These are phyloP conservation scores for Limosa lapponica DNA, from an alignment of 2,797 vertebrate species.

Conservation along the genomic window DNA sequence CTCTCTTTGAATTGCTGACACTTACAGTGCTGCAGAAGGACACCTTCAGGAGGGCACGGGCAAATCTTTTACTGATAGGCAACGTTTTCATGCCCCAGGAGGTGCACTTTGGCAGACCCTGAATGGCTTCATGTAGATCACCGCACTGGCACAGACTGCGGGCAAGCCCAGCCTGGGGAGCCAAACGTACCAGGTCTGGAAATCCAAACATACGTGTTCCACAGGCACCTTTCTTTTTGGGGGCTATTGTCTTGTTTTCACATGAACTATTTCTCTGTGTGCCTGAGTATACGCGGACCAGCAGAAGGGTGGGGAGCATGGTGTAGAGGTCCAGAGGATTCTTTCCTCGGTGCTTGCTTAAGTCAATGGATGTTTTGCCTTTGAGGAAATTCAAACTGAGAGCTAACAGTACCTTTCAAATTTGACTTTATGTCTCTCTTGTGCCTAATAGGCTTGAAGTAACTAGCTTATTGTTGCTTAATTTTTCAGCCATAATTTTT, in stretches of 20 bases:
- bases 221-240: neutral
- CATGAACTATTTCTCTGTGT: neutral
- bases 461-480: neutral
- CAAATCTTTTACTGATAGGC: neutral
- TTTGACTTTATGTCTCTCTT: neutral
- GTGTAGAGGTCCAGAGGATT: neutral
- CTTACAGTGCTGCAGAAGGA: neutral
- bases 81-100: neutral
- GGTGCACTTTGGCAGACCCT: neutral
- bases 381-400: neutral
- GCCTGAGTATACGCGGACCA: neutral
- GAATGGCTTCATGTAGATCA: neutral
- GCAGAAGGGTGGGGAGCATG: neutral
- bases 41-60: neutral
- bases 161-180: neutral
- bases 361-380: neutral
- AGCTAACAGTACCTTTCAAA: neutral
- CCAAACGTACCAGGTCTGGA: neutral
- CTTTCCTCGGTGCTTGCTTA: neutral
- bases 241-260: neutral
- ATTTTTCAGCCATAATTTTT: neutral
- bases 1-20: neutral
- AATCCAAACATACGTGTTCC: fast-evolving
- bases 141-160: fast-evolving
- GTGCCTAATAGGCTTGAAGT: neutral